These are phyloP conservation scores for Dryocosmus kuriphilus DNA, from an alignment of 2,888 invertebrate genomes.

Conservation along the genomic window DNA sequence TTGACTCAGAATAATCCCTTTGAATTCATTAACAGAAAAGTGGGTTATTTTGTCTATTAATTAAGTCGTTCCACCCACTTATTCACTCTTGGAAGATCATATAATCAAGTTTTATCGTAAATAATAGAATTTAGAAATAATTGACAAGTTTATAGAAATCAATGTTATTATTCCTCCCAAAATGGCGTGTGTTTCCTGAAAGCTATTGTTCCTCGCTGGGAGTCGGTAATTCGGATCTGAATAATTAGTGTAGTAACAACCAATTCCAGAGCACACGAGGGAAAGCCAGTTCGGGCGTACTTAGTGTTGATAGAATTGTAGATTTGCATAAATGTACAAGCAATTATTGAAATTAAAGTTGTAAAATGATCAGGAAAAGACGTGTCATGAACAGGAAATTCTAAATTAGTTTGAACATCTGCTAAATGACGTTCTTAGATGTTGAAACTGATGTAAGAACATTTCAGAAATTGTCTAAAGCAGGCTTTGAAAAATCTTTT, in stretches of 20 bases:
- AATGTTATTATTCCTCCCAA: neutral
- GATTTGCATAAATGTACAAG: conserved; percentile 21
- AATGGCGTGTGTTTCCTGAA: conserved; percentile 8
- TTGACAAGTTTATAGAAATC: neutral
- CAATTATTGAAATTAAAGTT: conserved; percentile 19
- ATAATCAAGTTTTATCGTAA: neutral
- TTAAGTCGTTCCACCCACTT: neutral
- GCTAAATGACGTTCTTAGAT: too few species aligned
- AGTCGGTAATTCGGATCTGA: conserved; percentile 27
- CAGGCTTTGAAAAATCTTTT: conserved; percentile 16
- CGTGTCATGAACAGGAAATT: neutral
- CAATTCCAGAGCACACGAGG: conserved; percentile 19
- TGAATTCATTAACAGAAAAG: conserved; percentile 6
- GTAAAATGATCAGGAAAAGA: neutral
- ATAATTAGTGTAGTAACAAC: conserved; percentile 34
- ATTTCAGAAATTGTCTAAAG: neutral
- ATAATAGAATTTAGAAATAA: neutral
- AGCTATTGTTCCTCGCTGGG: conserved; percentile 16
- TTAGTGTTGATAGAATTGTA: conserved; percentile 10
- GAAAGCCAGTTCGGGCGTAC: conserved; percentile 24
- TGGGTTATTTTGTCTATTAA: conserved; percentile 14
- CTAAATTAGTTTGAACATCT: neutral
- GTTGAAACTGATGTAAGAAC: neutral
- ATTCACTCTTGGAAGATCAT: neutral
- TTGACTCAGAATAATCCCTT: neutral